These are phyloP conservation scores for Macquaria australasica DNA, from an alignment of 2,113 vertebrate species.

Conservation along the genomic window DNA sequence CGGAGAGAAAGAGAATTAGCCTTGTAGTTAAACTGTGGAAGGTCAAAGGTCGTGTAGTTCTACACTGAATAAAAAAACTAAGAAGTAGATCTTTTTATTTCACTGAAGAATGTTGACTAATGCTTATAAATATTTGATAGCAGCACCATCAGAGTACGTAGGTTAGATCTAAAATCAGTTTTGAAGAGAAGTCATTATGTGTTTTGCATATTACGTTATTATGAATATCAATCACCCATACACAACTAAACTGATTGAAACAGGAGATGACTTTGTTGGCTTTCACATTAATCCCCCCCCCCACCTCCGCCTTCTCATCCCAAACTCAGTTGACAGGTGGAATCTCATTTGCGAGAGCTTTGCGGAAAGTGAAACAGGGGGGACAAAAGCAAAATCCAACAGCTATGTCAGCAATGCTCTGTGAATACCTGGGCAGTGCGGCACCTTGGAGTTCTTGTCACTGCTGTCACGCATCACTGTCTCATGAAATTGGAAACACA, in stretches of 20 bases:
- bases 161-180: neutral
- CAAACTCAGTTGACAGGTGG: slow-evolving; percentile 55
- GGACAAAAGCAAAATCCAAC: slow-evolving; percentile 36
- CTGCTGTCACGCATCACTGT: slow-evolving; percentile 81
- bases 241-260: slow-evolving; percentile 5
- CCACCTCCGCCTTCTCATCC: slow-evolving; percentile 13
- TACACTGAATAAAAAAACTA: neutral
- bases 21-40: slow-evolving; percentile 24
- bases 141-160: neutral
- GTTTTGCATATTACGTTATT: neutral
- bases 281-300: neutral
- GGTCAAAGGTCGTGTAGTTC: slow-evolving; percentile 37
- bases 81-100: slow-evolving; percentile 17
- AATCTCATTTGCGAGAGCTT: slow-evolving; percentile 69
- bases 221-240: neutral
- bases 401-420: slow-evolving; percentile 67
- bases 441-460: slow-evolving; percentile 78
- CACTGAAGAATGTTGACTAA: slow-evolving; percentile 19
- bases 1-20: slow-evolving; percentile 31
- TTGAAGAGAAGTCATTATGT: neutral
- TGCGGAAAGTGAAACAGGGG: slow-evolving; percentile 55
- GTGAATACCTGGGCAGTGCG: slow-evolving; percentile 70
- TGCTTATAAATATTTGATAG: slow-evolving; percentile 28
- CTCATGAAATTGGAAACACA: slow-evolving; percentile 83
- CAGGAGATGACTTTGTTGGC: neutral